Evolutionary conservation across 2,797 vertebrate species (phyloP).

Genomic region (Okamejei kenojei): DNA sequence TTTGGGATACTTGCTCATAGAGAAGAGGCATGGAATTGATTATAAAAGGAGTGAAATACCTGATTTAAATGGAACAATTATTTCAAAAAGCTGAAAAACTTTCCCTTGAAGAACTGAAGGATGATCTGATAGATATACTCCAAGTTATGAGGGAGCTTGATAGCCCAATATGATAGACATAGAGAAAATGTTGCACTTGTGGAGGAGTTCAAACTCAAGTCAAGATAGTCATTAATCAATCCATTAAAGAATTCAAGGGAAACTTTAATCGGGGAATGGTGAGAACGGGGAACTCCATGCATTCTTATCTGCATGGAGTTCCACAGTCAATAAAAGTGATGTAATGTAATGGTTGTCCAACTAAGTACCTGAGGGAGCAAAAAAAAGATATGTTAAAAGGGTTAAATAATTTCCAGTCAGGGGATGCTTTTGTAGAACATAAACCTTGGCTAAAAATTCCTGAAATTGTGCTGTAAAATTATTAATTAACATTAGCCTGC

Average conservation of each 20-base stretch:
- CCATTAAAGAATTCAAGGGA: not conserved
- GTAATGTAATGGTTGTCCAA: not conserved
- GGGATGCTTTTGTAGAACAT: not conserved
- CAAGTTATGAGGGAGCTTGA: not conserved
- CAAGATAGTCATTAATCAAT: not conserved
- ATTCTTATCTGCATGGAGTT: no score
- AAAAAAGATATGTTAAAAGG: not conserved
- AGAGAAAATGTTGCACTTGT: not conserved
- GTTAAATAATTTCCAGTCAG: not conserved
- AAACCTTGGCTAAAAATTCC: not conserved
- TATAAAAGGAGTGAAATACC: not conserved
- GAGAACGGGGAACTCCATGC: not conserved
- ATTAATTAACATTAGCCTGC: not conserved
- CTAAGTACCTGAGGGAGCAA: not conserved
- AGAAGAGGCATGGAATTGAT: not conserved
- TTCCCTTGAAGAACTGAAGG: not conserved
- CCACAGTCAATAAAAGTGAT: not conserved
- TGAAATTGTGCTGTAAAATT: not conserved
- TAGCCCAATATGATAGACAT: not conserved
- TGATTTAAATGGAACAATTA: not conserved
- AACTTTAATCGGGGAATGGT: not conserved
- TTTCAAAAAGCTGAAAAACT: not conserved
- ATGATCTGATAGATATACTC: not conserved
- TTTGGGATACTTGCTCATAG: not conserved
- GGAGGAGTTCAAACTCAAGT: not conserved